These are phyloP conservation scores for Nestor notabilis DNA, from an alignment of 2,113 vertebrate genomes.

Conservation along the genomic window DNA sequence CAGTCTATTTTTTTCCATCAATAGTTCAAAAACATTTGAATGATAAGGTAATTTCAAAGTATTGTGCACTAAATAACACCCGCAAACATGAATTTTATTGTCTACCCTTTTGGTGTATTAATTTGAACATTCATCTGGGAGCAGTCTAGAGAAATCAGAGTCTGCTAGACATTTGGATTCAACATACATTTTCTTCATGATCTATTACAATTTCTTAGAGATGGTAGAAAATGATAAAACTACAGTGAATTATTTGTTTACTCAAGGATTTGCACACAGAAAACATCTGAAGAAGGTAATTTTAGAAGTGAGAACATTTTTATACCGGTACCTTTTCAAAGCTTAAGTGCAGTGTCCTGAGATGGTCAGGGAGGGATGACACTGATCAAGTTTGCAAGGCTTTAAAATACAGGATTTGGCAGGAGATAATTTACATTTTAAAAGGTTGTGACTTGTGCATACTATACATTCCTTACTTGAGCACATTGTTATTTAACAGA, in stretches of 20 bases:
- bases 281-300: not conserved
- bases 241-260: not conserved
- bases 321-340: not conserved
- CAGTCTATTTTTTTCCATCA: not conserved
- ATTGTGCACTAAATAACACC: not conserved
- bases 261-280: not conserved
- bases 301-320: not conserved
- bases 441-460: not conserved
- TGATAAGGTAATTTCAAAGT: not conserved
- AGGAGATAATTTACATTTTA: not conserved
- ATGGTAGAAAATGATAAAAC: not conserved
- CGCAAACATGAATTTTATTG: not conserved
- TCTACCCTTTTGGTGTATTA: not conserved
- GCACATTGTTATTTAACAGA: not conserved
- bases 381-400: not conserved
- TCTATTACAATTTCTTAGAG: not conserved
- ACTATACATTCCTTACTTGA: not conserved
- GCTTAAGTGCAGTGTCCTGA: not conserved
- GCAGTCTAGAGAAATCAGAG: not conserved
- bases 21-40: not conserved
- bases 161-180: not conserved
- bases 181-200: not conserved
- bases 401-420: not conserved
- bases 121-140: not conserved
- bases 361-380: not conserved